A percentile compares a stretch with the other conserved stretches of the same genome.
phyloP scores from a whole-genome alignment of 2,113 vertebrate genomes.

The Ceratotherium simum region DNA sequence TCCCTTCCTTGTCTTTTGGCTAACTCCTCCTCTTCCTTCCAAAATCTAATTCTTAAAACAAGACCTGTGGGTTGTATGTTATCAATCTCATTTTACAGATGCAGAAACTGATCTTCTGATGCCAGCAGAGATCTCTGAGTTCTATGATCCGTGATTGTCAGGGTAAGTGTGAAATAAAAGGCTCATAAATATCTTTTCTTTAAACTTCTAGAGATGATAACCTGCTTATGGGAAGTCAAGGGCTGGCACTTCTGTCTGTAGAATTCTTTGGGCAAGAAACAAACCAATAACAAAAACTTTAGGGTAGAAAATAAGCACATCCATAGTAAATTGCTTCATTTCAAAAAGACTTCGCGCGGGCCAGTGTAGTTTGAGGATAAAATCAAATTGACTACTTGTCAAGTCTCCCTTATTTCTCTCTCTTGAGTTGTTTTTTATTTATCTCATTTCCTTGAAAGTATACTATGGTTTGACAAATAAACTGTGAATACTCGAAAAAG shows the following conservation, averaged over 20 bases:
- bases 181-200: not conserved
- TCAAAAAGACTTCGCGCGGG: not conserved
- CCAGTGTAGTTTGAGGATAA: not conserved
- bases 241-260: not conserved
- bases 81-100: not conserved
- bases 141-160: not conserved
- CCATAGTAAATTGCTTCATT: not conserved
- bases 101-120: not conserved
- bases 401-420: conserved; percentile 6
- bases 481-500: conserved; percentile 7
- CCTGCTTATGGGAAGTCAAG: not conserved
- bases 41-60: conserved; percentile 5
- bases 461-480: conserved; percentile 11
- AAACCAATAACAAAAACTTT: not conserved
- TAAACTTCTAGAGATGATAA: not conserved
- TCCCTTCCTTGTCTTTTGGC: not conserved
- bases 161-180: conserved; percentile 10
- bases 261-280: not conserved
- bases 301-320: not conserved
- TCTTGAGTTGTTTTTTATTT: not conserved
- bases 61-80: not conserved
- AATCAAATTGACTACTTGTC: not conserved
- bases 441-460: not conserved
- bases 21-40: not conserved
- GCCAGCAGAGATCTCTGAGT: not conserved